These are phyloP conservation scores for Eleutherodactylus coqui DNA, from an alignment of 2,797 vertebrate genomes.

Conservation along the genomic window DNA sequence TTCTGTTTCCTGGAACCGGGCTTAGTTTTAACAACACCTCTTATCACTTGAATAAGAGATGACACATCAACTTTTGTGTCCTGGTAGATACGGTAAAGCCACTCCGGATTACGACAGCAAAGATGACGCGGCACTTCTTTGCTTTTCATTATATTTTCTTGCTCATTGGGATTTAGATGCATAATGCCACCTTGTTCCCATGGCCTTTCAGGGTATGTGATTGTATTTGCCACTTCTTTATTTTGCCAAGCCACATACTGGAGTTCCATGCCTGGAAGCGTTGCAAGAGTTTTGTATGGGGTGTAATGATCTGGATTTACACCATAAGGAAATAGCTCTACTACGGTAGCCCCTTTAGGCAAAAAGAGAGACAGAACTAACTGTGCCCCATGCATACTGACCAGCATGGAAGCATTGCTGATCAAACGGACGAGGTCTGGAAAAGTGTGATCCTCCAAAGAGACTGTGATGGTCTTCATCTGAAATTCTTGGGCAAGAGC, in stretches of 20 bases:
- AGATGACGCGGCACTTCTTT: conserved; percentile 91
- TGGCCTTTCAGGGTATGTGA: conserved; percentile 86
- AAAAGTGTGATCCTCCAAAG: conserved; percentile 91
- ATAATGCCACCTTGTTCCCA: conserved; percentile 96
- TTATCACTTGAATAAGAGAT: conserved; percentile 84
- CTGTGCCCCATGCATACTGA: conserved; percentile 98
- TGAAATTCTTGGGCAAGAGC: conserved; percentile 93
- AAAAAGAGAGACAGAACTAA: conserved; percentile 92
- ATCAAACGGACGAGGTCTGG: conserved; percentile 85
- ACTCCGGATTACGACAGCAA: conserved; percentile 96
- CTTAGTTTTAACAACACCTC: conserved; percentile 82
- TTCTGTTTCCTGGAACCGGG: conserved; percentile 81
- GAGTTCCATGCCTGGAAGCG: conserved; percentile 94
- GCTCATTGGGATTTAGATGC: conserved; percentile 88
- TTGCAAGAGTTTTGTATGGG: conserved; percentile 92
- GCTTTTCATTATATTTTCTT: conserved; percentile 87
- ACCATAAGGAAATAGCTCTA: conserved; percentile 94
- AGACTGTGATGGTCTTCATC: conserved; percentile 92
- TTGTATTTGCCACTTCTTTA: conserved; percentile 82
- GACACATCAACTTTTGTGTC: conserved; percentile 91
- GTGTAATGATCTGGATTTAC: conserved; percentile 97
- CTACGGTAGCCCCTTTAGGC: conserved; percentile 88
- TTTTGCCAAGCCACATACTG: conserved; percentile 96
- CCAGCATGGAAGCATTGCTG: conserved; percentile 88
- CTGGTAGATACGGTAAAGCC: conserved; percentile 98